phyloP scores from a whole-genome alignment of 2,113 vertebrate species.

The Melanocharis versteri region DNA sequence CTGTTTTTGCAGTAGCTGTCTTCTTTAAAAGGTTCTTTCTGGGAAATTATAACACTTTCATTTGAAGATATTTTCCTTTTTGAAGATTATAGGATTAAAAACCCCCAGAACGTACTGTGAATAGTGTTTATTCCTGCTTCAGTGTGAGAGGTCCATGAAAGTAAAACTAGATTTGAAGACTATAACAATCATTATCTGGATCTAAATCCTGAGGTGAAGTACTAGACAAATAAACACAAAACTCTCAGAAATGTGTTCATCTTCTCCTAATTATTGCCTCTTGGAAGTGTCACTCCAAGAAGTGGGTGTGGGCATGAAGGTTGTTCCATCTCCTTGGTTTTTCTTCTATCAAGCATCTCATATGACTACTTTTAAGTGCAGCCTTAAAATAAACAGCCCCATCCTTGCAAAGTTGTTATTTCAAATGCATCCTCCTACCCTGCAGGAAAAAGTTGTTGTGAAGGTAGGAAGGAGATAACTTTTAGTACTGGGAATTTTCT shows the following conservation, averaged over 20 bases:
- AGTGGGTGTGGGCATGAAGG: background rate
- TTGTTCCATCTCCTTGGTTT: background rate
- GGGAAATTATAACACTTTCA: background rate
- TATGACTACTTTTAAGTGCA: background rate
- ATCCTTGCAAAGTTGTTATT: background rate
- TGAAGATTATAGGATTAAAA: background rate
- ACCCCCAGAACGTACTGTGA: rapidly evolving
- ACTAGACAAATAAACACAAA: background rate
- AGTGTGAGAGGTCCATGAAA: background rate
- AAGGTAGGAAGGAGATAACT: background rate
- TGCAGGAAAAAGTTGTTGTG: background rate
- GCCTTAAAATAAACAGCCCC: background rate
- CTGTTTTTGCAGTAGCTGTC: background rate
- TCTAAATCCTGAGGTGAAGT: background rate
- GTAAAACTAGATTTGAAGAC: background rate
- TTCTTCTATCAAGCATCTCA: background rate
- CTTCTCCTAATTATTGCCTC: background rate
- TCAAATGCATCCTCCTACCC: background rate
- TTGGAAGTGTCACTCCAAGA: background rate
- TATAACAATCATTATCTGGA: background rate
- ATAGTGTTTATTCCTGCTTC: background rate
- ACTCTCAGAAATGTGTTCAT: background rate
- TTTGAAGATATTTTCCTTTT: background rate
- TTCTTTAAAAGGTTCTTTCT: background rate
- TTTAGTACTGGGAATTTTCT: background rate